Evolutionary conservation across 2,797 vertebrate species (phyloP).

Genomic region (Pelodytes ibericus): DNA sequence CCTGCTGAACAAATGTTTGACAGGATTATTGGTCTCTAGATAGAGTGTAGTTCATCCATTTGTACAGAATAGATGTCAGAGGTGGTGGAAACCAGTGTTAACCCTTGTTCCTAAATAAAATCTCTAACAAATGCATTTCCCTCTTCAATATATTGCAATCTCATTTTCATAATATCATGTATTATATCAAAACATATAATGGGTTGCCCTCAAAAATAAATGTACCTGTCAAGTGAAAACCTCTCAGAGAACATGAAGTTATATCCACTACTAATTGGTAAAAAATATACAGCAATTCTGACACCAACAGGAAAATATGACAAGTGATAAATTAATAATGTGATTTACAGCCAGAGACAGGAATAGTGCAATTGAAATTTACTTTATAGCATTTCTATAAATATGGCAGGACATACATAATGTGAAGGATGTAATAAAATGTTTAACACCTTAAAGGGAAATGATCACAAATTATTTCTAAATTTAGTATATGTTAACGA

Average conservation of each 20-base stretch:
- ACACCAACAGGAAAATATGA: slow-evolving; percentile 1
- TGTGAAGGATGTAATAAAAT: neutral
- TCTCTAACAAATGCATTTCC: neutral
- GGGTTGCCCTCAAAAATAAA: slow-evolving; percentile 1
- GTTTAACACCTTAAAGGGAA: neutral
- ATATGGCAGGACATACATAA: slow-evolving; percentile 2
- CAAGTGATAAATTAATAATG: slow-evolving; percentile 12
- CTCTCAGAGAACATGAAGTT: slow-evolving; percentile 2
- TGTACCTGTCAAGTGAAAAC: slow-evolving; percentile 2
- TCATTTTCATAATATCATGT: neutral
- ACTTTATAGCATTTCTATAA: slow-evolving; percentile 9
- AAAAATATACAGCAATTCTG: slow-evolving; percentile 2
- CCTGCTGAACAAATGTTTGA: no score
- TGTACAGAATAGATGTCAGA: no score
- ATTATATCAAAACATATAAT: slow-evolving; percentile 8
- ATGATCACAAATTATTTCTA: no score
- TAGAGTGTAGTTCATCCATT: neutral
- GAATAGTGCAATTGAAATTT: neutral
- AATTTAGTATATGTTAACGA: no score
- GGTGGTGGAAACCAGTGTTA: no score
- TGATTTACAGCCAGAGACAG: slow-evolving; percentile 5
- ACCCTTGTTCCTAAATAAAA: no score
- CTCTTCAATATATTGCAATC: neutral
- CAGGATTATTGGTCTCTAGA: neutral
- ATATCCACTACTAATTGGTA: slow-evolving; percentile 3